Evolutionary conservation across 2,797 vertebrate species (phyloP), one percentile per base, ranked within the genome.

Genomic region (Parauchenoglanis ngamensis): DNA sequence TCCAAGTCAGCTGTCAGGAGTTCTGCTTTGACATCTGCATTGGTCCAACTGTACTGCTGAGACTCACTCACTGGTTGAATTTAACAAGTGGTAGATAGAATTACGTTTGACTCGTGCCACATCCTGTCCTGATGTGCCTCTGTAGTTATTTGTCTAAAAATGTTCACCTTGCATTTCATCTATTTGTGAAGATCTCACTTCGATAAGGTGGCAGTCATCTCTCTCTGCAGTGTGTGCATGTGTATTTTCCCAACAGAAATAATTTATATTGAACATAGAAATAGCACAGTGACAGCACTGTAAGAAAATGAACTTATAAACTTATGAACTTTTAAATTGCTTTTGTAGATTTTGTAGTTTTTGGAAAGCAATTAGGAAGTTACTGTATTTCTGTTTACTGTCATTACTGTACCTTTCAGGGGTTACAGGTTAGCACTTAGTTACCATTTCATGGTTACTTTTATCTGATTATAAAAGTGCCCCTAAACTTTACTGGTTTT

Each of bases 1-100:
- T 7, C 6, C 52, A 40, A 56, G 80, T 61, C 86, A 68, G 65
- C 76, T 80, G 65, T 87, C 82, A 78, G 25, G 65, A 31, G 13
- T 63, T 76, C 40, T 44, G 8, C 59, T 57, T 56, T 68, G 61
- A 87, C 59, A 46, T 78, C 80, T 54, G 57, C 46, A 83, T 77
- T 46, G 70, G 28, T 65, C 23, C 35, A n/a, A 70, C 52, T 49
- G 57, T 52, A 52, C 40, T 31, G 35, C 15, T 70, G 73, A 87
- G 17, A 77, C 54, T 65, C 56, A 54, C 7, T 75, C 17, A 17
- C 35, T 80, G 85, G 63, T 25, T 80, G 21, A 61, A 61, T 46
- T 68, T n/a, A 70, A 54, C 46, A 52, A 70, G 44, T n/a, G 23
- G 31, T 35, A 21, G 7, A 17, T 40, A 52, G 61, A 44, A 79